Evolutionary conservation across 2,797 vertebrate genomes (phyloP).

Genomic region (Artibeus jamaicensis): DNA sequence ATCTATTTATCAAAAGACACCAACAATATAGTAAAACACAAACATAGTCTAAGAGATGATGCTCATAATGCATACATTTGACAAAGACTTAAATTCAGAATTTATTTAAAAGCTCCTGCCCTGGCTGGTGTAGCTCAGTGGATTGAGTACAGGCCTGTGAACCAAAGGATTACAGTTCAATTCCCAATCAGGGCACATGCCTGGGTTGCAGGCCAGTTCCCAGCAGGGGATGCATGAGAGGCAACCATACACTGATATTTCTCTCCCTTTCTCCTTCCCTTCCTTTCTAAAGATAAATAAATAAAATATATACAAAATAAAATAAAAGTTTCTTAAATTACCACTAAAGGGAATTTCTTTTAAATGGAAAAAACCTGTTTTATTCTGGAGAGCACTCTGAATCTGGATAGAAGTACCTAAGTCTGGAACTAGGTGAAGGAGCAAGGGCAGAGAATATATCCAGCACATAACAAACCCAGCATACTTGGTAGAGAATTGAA

Average conservation of each 20-base stretch:
- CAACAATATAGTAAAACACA: slow-evolving; percentile 14
- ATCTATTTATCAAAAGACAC: not conserved
- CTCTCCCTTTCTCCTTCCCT: too few species aligned
- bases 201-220: too few species aligned
- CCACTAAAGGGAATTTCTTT: not conserved
- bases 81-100: not conserved
- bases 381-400: not conserved
- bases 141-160: too few species aligned
- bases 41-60: not conserved
- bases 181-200: too few species aligned
- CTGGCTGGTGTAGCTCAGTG: too few species aligned
- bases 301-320: too few species aligned
- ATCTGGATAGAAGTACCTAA: not conserved
- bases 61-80: not conserved
- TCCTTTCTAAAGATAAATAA: too few species aligned
- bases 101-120: not conserved
- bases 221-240: too few species aligned
- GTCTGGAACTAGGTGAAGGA: not conserved
- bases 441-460: not conserved
- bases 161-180: too few species aligned
- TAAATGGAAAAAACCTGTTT: not conserved
- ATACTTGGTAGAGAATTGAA: not conserved
- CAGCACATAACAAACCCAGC: too few species aligned
- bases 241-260: too few species aligned
- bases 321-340: not conserved